These are phyloP conservation scores for Acyrthosiphon pisum DNA, from an alignment of 1,140 invertebrate species.

Conservation along the genomic window DNA sequence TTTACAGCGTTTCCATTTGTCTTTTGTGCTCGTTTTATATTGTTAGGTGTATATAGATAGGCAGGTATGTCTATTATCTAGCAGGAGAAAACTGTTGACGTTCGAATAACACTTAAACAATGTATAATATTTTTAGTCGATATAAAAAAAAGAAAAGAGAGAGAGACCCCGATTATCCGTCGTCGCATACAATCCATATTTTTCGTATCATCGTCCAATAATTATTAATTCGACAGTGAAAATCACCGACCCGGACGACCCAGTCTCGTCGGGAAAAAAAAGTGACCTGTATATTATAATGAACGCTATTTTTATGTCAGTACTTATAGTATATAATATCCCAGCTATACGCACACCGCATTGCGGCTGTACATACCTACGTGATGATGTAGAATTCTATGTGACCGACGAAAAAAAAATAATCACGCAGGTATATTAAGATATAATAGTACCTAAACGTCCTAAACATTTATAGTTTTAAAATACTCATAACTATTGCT, in stretches of 20 bases:
- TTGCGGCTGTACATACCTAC: no score
- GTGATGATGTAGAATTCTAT: neutral
- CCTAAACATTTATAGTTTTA: no score
- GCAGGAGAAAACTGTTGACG: neutral
- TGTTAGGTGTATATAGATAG: neutral
- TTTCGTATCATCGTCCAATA: conserved; percentile 1
- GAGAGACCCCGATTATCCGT: neutral
- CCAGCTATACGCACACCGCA: neutral
- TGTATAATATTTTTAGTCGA: neutral
- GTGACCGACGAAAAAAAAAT: neutral
- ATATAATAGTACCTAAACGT: no score
- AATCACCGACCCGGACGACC: neutral
- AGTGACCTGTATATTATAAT: neutral
- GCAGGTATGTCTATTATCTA: neutral
- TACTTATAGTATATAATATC: neutral
- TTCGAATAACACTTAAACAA: neutral
- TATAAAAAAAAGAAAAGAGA: neutral
- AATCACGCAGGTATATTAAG: neutral
- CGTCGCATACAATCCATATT: neutral
- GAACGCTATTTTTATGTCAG: neutral
- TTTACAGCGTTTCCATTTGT: neutral
- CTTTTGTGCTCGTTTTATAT: neutral
- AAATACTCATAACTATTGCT: no score
- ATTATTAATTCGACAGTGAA: neutral
- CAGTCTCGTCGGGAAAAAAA: neutral